A percentile compares a stretch with the other conserved stretches of the same genome.
These are phyloP conservation scores for Melanerpes formicivorus DNA, from an alignment of 2,113 vertebrate genomes.

Conservation along the genomic window DNA sequence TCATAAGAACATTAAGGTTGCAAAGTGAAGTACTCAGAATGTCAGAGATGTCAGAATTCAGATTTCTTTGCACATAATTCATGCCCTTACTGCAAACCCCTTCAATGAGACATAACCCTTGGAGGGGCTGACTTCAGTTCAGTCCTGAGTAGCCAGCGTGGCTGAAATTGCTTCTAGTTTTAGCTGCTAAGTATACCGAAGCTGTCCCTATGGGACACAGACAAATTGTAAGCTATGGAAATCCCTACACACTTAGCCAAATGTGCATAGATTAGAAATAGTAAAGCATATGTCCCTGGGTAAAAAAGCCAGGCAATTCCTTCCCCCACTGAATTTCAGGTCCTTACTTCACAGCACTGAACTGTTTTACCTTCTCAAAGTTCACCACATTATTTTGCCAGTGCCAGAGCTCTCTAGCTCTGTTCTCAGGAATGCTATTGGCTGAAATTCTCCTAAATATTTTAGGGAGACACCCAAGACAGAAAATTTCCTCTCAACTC, in stretches of 20 bases:
- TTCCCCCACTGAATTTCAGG: background rate
- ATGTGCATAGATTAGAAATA: background rate
- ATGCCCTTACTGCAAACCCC: background rate
- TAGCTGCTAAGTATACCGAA: conserved; percentile 3
- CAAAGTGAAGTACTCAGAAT: background rate
- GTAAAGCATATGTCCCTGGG: background rate
- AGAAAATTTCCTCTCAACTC: background rate
- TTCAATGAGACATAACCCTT: background rate
- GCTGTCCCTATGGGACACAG: background rate
- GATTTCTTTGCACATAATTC: background rate
- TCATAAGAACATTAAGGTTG: background rate
- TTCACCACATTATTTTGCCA: background rate
- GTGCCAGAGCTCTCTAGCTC: background rate
- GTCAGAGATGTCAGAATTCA: background rate
- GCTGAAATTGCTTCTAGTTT: background rate
- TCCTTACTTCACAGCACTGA: background rate
- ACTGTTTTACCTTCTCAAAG: background rate
- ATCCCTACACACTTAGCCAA: background rate
- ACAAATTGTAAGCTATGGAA: background rate
- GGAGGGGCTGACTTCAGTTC: background rate
- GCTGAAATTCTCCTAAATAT: background rate
- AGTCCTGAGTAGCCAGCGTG: background rate
- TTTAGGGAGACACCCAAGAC: background rate
- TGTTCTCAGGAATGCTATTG: background rate
- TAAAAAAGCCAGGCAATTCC: background rate